These are phyloP conservation scores for Neelides folsomi DNA, from an alignment of 2,888 invertebrate species.

Conservation along the genomic window DNA sequence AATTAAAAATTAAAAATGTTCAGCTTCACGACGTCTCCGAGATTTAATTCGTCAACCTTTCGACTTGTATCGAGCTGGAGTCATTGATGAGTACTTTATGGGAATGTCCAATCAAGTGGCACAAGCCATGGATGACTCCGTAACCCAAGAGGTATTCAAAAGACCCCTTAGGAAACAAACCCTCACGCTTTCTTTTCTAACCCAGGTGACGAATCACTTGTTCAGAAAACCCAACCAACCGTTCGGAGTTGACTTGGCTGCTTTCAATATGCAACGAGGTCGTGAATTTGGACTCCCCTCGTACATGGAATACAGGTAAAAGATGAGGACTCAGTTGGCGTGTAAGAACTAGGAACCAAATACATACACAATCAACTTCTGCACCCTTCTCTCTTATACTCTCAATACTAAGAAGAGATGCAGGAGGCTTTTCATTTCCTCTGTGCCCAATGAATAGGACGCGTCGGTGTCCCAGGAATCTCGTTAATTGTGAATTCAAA, in stretches of 20 bases:
- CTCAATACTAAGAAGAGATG: not conserved
- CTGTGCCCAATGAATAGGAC: too few relatives aligned
- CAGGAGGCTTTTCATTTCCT: not conserved
- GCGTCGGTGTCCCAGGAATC: too few relatives aligned
- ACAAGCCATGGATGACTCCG: conserved; percentile 88
- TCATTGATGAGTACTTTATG: conserved; percentile 82
- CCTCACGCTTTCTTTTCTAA: not conserved
- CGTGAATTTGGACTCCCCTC: conserved; percentile 82
- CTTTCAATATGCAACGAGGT: conserved; percentile 85
- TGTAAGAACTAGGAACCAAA: not conserved
- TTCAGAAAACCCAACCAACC: conserved; percentile 51
- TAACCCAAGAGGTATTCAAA: conserved; percentile 51
- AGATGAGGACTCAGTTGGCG: not conserved
- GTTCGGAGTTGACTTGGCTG: conserved; percentile 78
- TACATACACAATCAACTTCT: not conserved
- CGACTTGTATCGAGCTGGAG: conserved; percentile 78
- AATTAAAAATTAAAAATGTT: conserved; percentile 33
- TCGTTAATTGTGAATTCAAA: too few relatives aligned
- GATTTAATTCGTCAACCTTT: conserved; percentile 78
- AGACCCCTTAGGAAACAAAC: not conserved
- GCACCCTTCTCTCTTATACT: not conserved
- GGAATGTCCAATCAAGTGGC: conserved; percentile 87
- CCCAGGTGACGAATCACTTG: conserved; percentile 75
- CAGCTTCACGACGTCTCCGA: conserved; percentile 74
- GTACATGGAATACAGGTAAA: conserved; percentile 69